A percentile compares a stretch with the other conserved stretches of the same genome.
Conservation (phyloP, 1,140 invertebrate genomes). For the Anoplolepis gracilipes region DNA sequence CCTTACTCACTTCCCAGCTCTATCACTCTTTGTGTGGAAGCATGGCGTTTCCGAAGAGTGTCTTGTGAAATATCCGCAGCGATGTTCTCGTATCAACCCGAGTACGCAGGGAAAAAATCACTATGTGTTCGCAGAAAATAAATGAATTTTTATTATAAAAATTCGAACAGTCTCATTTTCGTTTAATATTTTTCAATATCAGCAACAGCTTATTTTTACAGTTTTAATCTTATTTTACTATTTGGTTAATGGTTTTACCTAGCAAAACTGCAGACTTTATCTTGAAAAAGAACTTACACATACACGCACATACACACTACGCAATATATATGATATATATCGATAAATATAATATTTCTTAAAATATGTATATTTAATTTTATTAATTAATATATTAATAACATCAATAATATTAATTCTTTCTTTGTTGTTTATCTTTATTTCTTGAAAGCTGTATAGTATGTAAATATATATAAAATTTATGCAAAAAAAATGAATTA, state of each 20-base stretch:
- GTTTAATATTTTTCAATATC: conserved; percentile 11
- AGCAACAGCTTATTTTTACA: not conserved
- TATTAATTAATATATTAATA: too few relatives aligned
- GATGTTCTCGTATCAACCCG: conserved; percentile 48
- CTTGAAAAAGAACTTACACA: not conserved
- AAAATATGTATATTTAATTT: too few relatives aligned
- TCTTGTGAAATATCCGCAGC: conserved; percentile 66
- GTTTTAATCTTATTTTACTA: not conserved
- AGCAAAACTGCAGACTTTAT: not conserved
- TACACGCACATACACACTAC: not conserved
- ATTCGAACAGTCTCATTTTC: not conserved
- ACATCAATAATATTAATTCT: too few relatives aligned
- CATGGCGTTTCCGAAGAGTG: conserved; percentile 77
- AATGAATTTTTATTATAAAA: not conserved
- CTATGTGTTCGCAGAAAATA: not conserved
- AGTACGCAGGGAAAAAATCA: conserved; percentile 15
- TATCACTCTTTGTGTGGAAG: conserved; percentile 69
- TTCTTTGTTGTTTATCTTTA: too few relatives aligned
- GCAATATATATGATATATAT: too few relatives aligned
- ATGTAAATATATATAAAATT: too few relatives aligned
- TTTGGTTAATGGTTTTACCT: not conserved
- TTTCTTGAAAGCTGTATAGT: too few relatives aligned
- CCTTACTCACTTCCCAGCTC: conserved; percentile 20
- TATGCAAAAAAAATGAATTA: too few relatives aligned
- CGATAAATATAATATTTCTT: too few relatives aligned